Conservation (phyloP, 2,113 vertebrate species). For the Dolichallabes microphthalmus region DNA sequence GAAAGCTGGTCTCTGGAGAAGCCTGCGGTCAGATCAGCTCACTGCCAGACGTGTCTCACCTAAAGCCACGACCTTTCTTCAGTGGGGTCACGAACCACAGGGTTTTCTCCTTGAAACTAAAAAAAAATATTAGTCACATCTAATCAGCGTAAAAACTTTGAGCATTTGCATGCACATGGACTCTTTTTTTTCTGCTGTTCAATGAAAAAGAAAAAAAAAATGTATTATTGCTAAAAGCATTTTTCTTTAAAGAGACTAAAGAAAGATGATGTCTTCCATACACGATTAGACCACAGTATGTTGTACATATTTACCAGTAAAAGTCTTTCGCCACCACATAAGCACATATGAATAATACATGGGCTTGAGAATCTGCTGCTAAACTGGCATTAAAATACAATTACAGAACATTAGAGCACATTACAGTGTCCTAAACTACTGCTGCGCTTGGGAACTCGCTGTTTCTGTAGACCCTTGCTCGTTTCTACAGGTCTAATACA, state of each 20-base stretch:
- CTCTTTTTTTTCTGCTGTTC: neutral
- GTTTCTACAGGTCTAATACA: constrained; percentile 3
- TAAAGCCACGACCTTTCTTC: constrained; percentile 29
- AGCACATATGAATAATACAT: neutral
- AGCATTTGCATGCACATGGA: neutral
- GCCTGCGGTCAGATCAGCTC: constrained; percentile 37
- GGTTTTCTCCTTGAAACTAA: constrained; percentile 37
- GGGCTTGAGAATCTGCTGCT: neutral
- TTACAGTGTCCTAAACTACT: neutral
- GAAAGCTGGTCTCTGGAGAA: constrained; percentile 15
- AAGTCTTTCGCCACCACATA: neutral
- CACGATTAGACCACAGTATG: neutral
- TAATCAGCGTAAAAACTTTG: neutral
- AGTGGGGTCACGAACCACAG: constrained; percentile 20
- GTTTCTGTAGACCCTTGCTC: neutral
- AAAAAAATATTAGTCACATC: constrained; percentile 4
- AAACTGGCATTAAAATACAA: neutral
- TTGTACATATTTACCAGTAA: neutral
- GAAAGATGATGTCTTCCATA: neutral
- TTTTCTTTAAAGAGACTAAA: no score
- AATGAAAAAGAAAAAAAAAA: neutral
- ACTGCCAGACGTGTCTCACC: constrained; percentile 6
- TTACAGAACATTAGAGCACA: neutral
- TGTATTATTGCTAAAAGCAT: neutral
- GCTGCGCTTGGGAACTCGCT: neutral